Evolutionary conservation across 2,888 invertebrate genomes (phyloP), one percentile per base, ranked within the genome.

Genomic region (Tupiocoris notatus): DNA sequence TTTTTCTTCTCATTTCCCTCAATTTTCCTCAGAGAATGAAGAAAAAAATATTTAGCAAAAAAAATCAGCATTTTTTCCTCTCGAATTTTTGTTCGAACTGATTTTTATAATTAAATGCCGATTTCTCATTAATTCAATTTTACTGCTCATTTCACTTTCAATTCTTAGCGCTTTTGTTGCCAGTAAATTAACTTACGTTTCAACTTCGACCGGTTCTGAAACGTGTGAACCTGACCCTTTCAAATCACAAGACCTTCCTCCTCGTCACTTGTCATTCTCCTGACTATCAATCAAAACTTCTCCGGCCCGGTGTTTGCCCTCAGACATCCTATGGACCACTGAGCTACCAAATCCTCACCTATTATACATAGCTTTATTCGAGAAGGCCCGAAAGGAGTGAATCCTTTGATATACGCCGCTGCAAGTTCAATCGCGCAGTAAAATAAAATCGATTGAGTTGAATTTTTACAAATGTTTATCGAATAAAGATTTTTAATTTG

Each of bases 151-250:
- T n/a, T n/a, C n/a, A n/a, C n/a, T n/a, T n/a, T n/a, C n/a, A n/a
- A n/a, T n/a, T n/a, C n/a, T n/a, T n/a, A n/a, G n/a, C n/a, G n/a
- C n/a, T n/a, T n/a, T n/a, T n/a, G n/a, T n/a, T n/a, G n/a, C n/a
- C n/a, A n/a, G n/a, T n/a, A n/a, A n/a, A n/a, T n/a, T n/a, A n/a
- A n/a, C n/a, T n/a, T n/a, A n/a, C 39, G 39, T 12, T 39, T 39
- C 39, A 12, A 12, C 3, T 39, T 39, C 39, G 39, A 39, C 6
- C 39, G 12, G 39, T 39, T 7, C 39, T 39, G 39, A 73, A 39
- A 73, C 73, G 73, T 73, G 73, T 73, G 73, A 73, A 73, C 73
- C 73, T 73, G 73, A 73, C 73, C 73, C 73, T 58, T 73, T 20
- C 61, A 17, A 25, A 63, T 62, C 17, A 73, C 73, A 73, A 73